Conservation (phyloP, 2,797 vertebrate species). For the Mus minutoides region DNA sequence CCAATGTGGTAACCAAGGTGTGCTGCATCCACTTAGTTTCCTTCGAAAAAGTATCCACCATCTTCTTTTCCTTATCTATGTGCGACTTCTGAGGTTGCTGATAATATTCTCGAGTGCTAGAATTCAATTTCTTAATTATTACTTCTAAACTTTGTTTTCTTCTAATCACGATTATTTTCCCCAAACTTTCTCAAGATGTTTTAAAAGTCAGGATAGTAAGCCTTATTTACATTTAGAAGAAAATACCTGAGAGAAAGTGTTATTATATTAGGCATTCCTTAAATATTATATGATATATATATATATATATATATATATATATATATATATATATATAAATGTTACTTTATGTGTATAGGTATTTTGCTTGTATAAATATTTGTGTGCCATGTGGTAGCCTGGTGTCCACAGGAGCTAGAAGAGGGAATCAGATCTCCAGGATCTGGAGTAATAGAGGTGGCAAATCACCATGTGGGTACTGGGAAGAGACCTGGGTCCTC, state of each 20-base stretch:
- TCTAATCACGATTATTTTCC: background rate
- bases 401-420: background rate
- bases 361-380: background rate
- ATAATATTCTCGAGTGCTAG: background rate
- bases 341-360: background rate
- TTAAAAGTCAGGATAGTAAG: constrained; percentile 1
- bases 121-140: background rate
- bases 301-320: no score
- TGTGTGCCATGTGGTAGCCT: background rate
- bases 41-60: background rate
- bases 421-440: background rate
- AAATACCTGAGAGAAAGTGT: constrained; percentile 30
- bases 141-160: background rate
- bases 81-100: background rate
- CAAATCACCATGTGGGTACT: background rate
- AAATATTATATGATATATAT: background rate
- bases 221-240: background rate
- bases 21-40: constrained; percentile 27
- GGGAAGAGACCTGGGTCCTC: background rate
- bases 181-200: background rate
- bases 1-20: background rate
- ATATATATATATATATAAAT: background rate
- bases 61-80: background rate
- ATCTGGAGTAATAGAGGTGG: background rate
- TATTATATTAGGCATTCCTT: constrained; percentile 8